Evolutionary conservation across 2,888 invertebrate genomes (phyloP), one percentile per base, ranked within the genome.

Genomic region (Operophtera brumata): DNA sequence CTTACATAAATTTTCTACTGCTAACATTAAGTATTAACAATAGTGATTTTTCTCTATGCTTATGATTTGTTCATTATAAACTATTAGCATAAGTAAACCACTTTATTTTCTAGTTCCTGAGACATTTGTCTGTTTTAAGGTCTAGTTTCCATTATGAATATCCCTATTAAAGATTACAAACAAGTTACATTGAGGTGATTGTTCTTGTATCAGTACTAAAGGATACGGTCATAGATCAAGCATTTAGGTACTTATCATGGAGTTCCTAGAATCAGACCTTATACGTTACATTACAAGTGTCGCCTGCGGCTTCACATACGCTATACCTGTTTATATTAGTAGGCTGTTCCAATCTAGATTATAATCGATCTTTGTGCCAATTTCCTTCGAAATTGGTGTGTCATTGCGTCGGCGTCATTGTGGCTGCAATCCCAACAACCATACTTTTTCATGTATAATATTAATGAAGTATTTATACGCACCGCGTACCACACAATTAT

Each of bases 201-300:
- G 39, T 13, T 37, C 32, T 47, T 53, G 46, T 59, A 60, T 46
- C 43, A 46, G 59, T 61, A 62, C n/a, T n/a, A n/a, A 55, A 57
- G 41, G 46, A 40, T 56, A 54, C 26, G 30, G 35, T 50, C 51
- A 45, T 54, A 54, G 36, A 42, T 1, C 6, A 2, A 8, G 6
- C 14, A 41, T 34, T 35, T 26, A 3, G 20, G 20, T 4, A 41
- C 26, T 30, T 48, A 48, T 48, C 11, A 35, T 28, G 13, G 1
- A n/a, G 25, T 25, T 48, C 26, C 4, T 35, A 26, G 30, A 32
- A 20, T 11, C 2, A 26, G 26, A n/a, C 7, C 28, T 9, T 6
- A 30, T 30, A 5, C 28, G 6, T 28, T 20, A 20, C 2, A 20
- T n/a, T n/a, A n/a, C n/a, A n/a, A n/a, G n/a, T n/a, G 26, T 26